Conservation (phyloP, 2,797 vertebrate genomes). For the Sebastes itinus region DNA sequence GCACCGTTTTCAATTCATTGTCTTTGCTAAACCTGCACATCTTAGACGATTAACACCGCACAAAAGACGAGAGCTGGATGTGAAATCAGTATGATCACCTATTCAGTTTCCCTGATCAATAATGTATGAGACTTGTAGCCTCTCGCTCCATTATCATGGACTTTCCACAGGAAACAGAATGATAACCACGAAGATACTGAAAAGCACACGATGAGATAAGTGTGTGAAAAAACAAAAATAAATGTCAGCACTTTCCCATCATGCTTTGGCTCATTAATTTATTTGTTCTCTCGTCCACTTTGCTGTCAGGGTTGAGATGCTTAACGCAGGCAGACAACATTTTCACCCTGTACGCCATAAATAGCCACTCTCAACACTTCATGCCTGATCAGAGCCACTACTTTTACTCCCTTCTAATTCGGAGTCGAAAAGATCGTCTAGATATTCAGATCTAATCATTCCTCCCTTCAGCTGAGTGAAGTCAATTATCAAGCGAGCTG, state of each 20-base stretch:
- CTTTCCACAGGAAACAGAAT: conserved; percentile 47
- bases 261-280: conserved; percentile 13
- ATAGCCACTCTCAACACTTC: conserved; percentile 56
- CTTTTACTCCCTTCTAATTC: conserved; percentile 58
- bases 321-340: conserved; percentile 34
- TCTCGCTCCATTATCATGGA: conserved; percentile 50
- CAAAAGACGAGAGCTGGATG: conserved; percentile 32
- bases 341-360: conserved; percentile 17
- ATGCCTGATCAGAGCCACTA: conserved; percentile 66
- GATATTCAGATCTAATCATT: conserved; percentile 82
- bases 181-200: conserved; percentile 32
- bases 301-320: conserved; percentile 45
- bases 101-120: conserved; percentile 58
- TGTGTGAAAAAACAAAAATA: background rate
- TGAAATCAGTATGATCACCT: conserved; percentile 40
- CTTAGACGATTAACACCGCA: conserved; percentile 27
- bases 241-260: conserved; percentile 26
- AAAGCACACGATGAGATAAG: conserved; percentile 10
- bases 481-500: conserved; percentile 82
- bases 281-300: conserved; percentile 51
- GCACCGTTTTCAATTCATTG: background rate
- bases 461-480: conserved; percentile 79
- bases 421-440: conserved; percentile 60
- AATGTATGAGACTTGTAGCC: conserved; percentile 51
- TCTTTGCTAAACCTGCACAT: conserved; percentile 15